Evolutionary conservation across 2,888 invertebrate species (phyloP), one percentile per base, ranked within the genome.

Genomic region (Lasioglossum morio): DNA sequence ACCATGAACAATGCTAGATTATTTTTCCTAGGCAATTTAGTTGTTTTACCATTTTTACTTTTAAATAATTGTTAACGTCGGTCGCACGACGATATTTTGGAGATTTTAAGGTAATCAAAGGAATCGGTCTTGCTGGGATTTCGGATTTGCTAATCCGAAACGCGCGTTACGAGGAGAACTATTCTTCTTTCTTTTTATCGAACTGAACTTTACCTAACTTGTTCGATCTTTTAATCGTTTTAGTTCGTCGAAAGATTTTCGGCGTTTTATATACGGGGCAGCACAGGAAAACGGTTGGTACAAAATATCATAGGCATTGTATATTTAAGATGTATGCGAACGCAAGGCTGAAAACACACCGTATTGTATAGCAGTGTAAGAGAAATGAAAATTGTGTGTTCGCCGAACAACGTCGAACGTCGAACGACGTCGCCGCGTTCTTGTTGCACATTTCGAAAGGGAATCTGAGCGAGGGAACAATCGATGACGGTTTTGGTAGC

Each of bases 101-200:
- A 72, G 12, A 37, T 78, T 72, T 72, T 57, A 78, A n/a, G 7
- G 19, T 14, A 1, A 30, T 63, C 27, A 16, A 30, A 30, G 16
- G 19, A 74, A 53, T 27, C 16, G 43, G 27, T 30, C 23, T 16
- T 23, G 37, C 34, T 48, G 40, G 66, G 66, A 53, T 46, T 34
- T 34, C 34, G 34, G 34, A 40, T 73, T 72, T 1, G 10, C 40
- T 63, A 40, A 63, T 66, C 27, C 48, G n/a, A 37, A 77, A 57
- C n/a, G 46, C 53, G 69, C 57, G n/a, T 81, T 83, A 76, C 79
- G 48, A 76, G 74, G 14, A 14, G n/a, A 53, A 53, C 53, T 72
- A 3, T 16, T 46, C 12, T 78, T 75, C 53, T 40, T 63, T 81
- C 69, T n/a, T 77, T 57, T 75, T 79, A 43, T 37, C 30, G 63